Percentiles rank a stretch among this genome's conserved stretches.
These are phyloP conservation scores for Neopipo cinnamomea DNA, from an alignment of 2,113 vertebrate genomes.

Conservation along the genomic window DNA sequence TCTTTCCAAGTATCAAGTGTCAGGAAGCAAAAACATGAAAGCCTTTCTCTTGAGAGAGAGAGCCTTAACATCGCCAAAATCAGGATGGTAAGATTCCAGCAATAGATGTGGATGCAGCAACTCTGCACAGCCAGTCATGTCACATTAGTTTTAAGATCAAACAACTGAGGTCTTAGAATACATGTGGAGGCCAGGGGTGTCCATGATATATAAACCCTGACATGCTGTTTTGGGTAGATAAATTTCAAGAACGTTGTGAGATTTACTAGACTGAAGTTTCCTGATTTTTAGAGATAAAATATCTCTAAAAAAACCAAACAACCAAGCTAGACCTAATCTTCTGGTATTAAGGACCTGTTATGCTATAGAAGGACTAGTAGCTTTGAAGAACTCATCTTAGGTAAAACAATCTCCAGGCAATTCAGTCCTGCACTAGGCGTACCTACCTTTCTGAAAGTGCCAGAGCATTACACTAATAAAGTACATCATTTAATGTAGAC, in stretches of 20 bases:
- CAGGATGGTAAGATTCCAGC: not conserved
- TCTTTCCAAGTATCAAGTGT: not conserved
- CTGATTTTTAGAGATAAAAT: not conserved
- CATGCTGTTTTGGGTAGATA: not conserved
- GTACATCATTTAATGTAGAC: not conserved
- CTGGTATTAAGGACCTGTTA: not conserved
- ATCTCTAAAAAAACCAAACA: not conserved
- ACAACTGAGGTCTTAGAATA: not conserved
- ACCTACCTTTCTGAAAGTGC: not conserved
- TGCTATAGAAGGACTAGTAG: not conserved
- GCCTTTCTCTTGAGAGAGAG: not conserved
- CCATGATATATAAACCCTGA: not conserved
- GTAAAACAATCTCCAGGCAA: not conserved
- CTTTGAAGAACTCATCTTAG: not conserved
- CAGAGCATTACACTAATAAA: not conserved
- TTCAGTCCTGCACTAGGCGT: not conserved
- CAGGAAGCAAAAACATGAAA: not conserved
- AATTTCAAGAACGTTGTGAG: not conserved
- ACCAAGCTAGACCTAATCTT: not conserved
- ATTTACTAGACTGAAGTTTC: not conserved
- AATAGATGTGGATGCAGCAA: not conserved
- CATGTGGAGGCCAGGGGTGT: not conserved
- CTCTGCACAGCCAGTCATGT: not conserved
- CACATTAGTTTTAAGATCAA: not conserved
- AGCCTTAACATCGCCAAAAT: not conserved